phyloP scores from a whole-genome alignment of 2,888 invertebrate species.

The Aphelenchoides bicaudatus region DNA sequence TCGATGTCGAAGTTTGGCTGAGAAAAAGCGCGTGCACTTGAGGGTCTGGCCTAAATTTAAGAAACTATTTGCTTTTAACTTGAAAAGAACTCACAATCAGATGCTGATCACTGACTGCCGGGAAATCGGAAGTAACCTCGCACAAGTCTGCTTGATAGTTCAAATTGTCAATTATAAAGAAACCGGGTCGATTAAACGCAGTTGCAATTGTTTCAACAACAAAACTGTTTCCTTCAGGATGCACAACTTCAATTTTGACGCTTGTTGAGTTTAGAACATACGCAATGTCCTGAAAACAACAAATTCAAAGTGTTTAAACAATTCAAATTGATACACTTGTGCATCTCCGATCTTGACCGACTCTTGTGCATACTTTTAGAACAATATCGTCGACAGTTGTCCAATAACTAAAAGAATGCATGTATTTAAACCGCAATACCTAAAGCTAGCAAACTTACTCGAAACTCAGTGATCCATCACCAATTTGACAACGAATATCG shows the following conservation, averaged over 20 bases:
- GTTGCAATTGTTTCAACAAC: conserved; percentile 42
- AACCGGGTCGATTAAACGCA: conserved; percentile 38
- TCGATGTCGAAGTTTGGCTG: conserved; percentile 10
- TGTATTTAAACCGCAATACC: neutral
- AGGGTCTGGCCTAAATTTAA: conserved; percentile 4
- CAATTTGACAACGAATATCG: conserved; percentile 47
- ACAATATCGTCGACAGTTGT: conserved; percentile 33
- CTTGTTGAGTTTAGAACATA: conserved; percentile 33
- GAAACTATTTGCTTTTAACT: neutral
- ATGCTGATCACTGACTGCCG: conserved; percentile 6
- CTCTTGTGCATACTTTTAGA: conserved; percentile 48
- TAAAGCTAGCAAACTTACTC: conserved; percentile 27
- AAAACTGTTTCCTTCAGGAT: conserved; percentile 42
- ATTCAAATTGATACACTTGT: conserved; percentile 22
- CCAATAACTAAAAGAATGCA: conserved; percentile 46
- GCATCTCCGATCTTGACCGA: conserved; percentile 40
- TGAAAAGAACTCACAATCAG: conserved; percentile 10
- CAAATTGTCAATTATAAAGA: conserved; percentile 45
- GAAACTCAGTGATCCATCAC: conserved; percentile 46
- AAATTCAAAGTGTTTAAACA: neutral
- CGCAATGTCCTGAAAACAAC: conserved; percentile 41
- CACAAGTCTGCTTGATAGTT: conserved; percentile 38
- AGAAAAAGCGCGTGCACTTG: conserved; percentile 10
- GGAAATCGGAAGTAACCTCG: neutral
- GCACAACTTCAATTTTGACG: conserved; percentile 45